phyloP scores from a whole-genome alignment of 2,888 invertebrate genomes.

The Heliconius ethilla region DNA sequence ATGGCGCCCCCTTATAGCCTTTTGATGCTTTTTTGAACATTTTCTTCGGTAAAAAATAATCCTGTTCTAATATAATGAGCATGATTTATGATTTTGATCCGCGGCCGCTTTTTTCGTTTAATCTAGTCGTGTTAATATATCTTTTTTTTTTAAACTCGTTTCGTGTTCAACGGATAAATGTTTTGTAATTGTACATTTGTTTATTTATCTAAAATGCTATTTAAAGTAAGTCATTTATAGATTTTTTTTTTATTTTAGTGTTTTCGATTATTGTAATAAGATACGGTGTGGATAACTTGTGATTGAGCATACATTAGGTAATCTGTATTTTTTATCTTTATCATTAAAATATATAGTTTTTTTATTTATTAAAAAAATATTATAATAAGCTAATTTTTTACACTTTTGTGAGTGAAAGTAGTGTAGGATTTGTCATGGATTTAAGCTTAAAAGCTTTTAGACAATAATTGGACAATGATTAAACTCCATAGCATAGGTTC shows the following conservation, averaged over 20 bases:
- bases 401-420: neutral
- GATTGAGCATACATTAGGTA: neutral
- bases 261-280: conserved; percentile 22
- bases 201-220: conserved; percentile 41
- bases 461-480: too few relatives aligned
- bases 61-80: conserved; percentile 81
- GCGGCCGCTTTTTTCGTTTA: conserved; percentile 68
- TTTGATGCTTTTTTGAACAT: conserved; percentile 80
- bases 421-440: neutral
- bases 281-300: neutral
- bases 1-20: conserved; percentile 79
- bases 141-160: conserved; percentile 69
- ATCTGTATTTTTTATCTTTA: neutral
- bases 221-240: conserved; percentile 32
- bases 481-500: neutral
- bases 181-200: conserved; percentile 43
- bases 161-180: conserved; percentile 42
- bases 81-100: conserved; percentile 81
- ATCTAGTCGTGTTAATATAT: conserved; percentile 77
- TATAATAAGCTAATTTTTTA: neutral
- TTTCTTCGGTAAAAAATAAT: conserved; percentile 81
- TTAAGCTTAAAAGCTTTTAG: neutral
- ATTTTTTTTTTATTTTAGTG: conserved; percentile 12
- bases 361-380: neutral
- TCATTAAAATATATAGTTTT: neutral